Evolutionary conservation across 1,140 invertebrate genomes (phyloP).

Genomic region (Coenobita brevimanus): DNA sequence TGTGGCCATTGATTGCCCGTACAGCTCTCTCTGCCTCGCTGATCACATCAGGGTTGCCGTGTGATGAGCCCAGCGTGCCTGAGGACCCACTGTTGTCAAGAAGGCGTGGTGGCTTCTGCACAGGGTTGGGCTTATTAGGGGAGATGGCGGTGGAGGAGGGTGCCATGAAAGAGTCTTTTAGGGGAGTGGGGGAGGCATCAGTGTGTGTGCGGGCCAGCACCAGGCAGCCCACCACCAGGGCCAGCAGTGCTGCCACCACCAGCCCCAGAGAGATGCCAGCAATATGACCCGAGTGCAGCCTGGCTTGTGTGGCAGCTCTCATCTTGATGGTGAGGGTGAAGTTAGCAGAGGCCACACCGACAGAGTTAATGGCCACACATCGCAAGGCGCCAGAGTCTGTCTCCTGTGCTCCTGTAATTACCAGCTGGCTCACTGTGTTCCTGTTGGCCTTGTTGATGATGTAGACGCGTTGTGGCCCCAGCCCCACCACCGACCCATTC

Average conservation of each 20-base stretch:
- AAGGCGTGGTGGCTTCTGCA: conserved; percentile 81
- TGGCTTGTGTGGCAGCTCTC: conserved; percentile 48
- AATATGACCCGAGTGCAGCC: conserved; percentile 62
- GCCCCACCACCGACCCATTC: conserved; percentile 71
- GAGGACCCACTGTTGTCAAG: conserved; percentile 75
- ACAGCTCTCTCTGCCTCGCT: conserved; percentile 82
- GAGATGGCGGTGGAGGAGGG: conserved; percentile 51
- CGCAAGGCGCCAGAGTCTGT: conserved; percentile 79
- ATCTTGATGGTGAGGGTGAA: conserved; percentile 78
- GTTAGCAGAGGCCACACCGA: conserved; percentile 83
- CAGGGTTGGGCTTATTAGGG: conserved; percentile 76
- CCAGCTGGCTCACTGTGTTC: conserved; percentile 84
- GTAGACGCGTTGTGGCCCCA: conserved; percentile 80
- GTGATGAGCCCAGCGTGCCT: conserved; percentile 73
- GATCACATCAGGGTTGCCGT: conserved; percentile 87
- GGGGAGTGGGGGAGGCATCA: conserved; percentile 53
- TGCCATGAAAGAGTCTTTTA: conserved; percentile 55
- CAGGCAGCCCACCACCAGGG: conserved; percentile 53
- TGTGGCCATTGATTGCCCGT: conserved; percentile 72
- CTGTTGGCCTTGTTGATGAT: conserved; percentile 70
- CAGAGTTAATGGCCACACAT: too few species aligned
- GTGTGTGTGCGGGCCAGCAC: conserved; percentile 52
- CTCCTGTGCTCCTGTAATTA: conserved; percentile 90
- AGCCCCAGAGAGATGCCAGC: conserved; percentile 68
- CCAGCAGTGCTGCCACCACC: conserved; percentile 55